Evolutionary conservation across 92 coral and sea anemone genomes (phyloP).

Genomic region (Porites lobata): DNA sequence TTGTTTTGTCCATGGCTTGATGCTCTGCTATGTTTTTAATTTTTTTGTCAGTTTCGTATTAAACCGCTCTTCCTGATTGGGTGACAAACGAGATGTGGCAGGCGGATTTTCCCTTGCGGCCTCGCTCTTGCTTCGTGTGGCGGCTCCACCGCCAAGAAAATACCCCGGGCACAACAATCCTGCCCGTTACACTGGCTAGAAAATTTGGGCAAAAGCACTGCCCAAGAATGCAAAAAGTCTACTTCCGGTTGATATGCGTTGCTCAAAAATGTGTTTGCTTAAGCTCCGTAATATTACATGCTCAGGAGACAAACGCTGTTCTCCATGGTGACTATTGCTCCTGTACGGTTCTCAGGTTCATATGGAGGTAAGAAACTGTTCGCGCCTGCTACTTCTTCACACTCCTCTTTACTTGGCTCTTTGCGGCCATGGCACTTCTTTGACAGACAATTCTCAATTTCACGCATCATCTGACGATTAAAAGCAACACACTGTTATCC

Average conservation of each 20-base stretch:
- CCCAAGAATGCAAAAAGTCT: too few relatives aligned
- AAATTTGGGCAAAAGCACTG: too few relatives aligned
- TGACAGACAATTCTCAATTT: constrained; percentile 73
- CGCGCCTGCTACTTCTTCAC: constrained; percentile 75
- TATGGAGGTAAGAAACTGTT: constrained; percentile 72
- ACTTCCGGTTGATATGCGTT: too few relatives aligned
- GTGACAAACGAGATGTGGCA: neutral
- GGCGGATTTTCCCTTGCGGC: too few relatives aligned
- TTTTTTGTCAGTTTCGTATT: too few relatives aligned
- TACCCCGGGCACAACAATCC: too few relatives aligned
- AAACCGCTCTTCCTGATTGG: neutral
- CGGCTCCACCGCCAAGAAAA: too few relatives aligned
- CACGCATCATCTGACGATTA: constrained; percentile 66
- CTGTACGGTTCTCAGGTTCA: constrained; percentile 52
- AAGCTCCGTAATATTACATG: constrained; percentile 48
- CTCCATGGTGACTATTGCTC: constrained; percentile 84
- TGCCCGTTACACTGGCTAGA: too few relatives aligned
- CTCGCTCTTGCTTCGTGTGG: too few relatives aligned
- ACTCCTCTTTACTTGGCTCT: constrained; percentile 80
- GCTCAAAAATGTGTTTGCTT: neutral
- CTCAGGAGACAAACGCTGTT: constrained; percentile 71
- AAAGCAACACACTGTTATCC: neutral
- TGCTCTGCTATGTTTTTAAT: too few relatives aligned
- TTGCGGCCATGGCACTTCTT: constrained; percentile 78
- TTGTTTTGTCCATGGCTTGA: too few relatives aligned